These are phyloP conservation scores for Drosophila longiperda DNA, from an alignment of 2,888 invertebrate species.

Conservation along the genomic window DNA sequence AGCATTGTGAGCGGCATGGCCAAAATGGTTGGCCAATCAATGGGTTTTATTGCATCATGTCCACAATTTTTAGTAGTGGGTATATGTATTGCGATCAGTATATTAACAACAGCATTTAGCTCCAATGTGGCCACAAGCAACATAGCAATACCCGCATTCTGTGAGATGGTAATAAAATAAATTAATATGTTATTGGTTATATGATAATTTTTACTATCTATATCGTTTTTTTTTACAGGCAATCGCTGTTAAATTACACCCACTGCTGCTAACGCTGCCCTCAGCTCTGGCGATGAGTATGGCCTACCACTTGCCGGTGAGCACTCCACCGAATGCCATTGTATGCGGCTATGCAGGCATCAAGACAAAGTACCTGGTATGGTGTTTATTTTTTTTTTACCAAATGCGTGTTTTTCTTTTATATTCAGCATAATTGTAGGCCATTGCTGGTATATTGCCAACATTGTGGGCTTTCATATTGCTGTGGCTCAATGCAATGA, in stretches of 20 bases:
- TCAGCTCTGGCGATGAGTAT: slow-evolving; percentile 93
- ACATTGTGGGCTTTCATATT: slow-evolving; percentile 31
- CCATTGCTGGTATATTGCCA: slow-evolving; percentile 56
- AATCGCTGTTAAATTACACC: slow-evolving; percentile 89
- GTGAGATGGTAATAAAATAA: slow-evolving; percentile 87
- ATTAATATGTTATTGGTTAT: background rate
- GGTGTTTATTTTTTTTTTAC: no score
- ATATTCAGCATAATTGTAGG: slow-evolving; percentile 29
- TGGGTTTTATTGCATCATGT: slow-evolving; percentile 88
- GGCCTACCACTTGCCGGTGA: slow-evolving; percentile 96
- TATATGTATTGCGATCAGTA: slow-evolving; percentile 88
- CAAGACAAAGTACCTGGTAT: slow-evolving; percentile 90
- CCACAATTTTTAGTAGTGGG: slow-evolving; percentile 88
- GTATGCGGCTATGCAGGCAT: slow-evolving; percentile 92
- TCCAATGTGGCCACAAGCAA: slow-evolving; percentile 95
- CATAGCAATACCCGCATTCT: slow-evolving; percentile 92
- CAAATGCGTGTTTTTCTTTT: background rate
- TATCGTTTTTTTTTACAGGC: slow-evolving; percentile 86
- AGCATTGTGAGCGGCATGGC: slow-evolving; percentile 92
- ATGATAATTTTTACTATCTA: background rate
- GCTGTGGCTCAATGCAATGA: slow-evolving; percentile 31
- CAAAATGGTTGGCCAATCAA: slow-evolving; percentile 88
- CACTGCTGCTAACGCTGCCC: slow-evolving; percentile 94
- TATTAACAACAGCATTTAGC: slow-evolving; percentile 90
- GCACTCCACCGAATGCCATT: slow-evolving; percentile 97